These are phyloP conservation scores for Caerostris darwini DNA, from an alignment of 1,140 invertebrate species.

Conservation along the genomic window DNA sequence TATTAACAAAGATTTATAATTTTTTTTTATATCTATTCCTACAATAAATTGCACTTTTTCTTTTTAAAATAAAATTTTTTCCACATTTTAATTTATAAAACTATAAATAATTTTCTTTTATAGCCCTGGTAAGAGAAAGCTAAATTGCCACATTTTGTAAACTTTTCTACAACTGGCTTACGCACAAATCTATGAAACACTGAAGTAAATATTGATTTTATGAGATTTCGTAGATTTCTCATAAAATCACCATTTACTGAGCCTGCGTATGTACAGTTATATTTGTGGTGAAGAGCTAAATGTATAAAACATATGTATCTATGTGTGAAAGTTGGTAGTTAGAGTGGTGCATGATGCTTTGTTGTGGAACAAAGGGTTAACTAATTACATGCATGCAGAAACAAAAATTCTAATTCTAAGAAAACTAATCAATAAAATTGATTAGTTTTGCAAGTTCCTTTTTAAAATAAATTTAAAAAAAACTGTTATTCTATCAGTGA, in stretches of 20 bases:
- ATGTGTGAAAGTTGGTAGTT: slow-evolving; percentile 49
- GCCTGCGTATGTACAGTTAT: slow-evolving; percentile 60
- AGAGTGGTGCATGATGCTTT: slow-evolving; percentile 42
- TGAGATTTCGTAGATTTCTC: background rate
- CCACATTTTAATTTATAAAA: no score
- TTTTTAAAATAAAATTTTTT: no score
- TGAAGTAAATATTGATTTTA: slow-evolving; percentile 48
- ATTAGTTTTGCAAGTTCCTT: background rate
- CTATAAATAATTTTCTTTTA: background rate
- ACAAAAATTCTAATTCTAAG: background rate
- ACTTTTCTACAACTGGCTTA: slow-evolving; percentile 74
- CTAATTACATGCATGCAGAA: slow-evolving; percentile 55
- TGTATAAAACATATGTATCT: slow-evolving; percentile 61
- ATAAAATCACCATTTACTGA: slow-evolving; percentile 52
- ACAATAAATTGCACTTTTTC: no score
- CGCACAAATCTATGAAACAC: slow-evolving; percentile 67
- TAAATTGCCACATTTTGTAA: slow-evolving; percentile 66
- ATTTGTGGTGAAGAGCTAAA: slow-evolving; percentile 61
- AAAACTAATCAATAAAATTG: background rate
- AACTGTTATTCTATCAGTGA: background rate
- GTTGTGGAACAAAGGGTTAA: slow-evolving; percentile 46
- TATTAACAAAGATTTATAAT: no score
- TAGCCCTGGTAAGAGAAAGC: slow-evolving; percentile 47
- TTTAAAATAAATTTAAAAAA: background rate
- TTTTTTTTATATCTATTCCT: no score